Evolutionary conservation across 2,888 invertebrate genomes (phyloP).

Genomic region (Liopterus haemorrhoidalis): DNA sequence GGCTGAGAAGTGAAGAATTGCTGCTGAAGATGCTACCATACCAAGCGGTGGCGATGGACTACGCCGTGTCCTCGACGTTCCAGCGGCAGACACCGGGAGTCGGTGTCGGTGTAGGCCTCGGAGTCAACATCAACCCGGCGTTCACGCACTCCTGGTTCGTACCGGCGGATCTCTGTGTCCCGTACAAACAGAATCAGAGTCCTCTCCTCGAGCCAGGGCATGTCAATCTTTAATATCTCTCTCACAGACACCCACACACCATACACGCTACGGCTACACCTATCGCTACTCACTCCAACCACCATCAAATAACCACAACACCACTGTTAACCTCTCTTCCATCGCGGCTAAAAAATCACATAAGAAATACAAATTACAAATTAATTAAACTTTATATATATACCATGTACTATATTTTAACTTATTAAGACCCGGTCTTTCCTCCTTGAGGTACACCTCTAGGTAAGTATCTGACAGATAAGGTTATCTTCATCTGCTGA

Average conservation of each 20-base stretch:
- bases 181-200: constrained; percentile 63
- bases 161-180: constrained; percentile 88
- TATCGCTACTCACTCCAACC: too few relatives aligned
- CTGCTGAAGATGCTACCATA: constrained; percentile 67
- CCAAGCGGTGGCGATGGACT: constrained; percentile 84
- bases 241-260: background rate
- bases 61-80: constrained; percentile 53
- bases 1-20: constrained; percentile 14
- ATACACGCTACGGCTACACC: too few relatives aligned
- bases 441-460: too few relatives aligned
- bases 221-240: constrained; percentile 54
- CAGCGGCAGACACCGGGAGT: constrained; percentile 41
- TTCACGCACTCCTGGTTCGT: constrained; percentile 95
- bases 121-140: constrained; percentile 63
- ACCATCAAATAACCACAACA: too few relatives aligned
- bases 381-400: too few relatives aligned
- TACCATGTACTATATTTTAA: too few relatives aligned
- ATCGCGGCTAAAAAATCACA: too few relatives aligned
- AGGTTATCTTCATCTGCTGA: too few relatives aligned
- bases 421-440: too few relatives aligned
- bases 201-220: constrained; percentile 90
- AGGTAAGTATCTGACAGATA: too few relatives aligned
- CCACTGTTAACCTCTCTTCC: too few relatives aligned
- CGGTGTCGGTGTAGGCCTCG: constrained; percentile 41
- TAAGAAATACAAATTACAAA: too few relatives aligned